Evolutionary conservation across 2,797 vertebrate species (phyloP), one percentile per base, ranked within the genome.

Genomic region (Emys orbicularis): DNA sequence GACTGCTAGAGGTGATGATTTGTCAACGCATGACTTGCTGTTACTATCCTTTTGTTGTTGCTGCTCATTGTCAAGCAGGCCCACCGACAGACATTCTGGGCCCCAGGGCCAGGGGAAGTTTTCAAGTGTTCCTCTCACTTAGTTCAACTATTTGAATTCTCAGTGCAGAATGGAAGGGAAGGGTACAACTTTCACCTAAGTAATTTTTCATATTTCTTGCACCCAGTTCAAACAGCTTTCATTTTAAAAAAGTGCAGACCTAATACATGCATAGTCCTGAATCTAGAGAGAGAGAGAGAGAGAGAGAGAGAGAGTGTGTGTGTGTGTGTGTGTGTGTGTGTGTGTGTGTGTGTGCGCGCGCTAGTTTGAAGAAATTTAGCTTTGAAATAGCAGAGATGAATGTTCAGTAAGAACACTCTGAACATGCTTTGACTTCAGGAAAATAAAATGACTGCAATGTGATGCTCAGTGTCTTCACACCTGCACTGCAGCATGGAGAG

Each of bases 271-370:
- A 0, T 13, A 52, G 29, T 41, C 3, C 12, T 65, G 21, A 23
- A 41, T 37, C 9, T 23, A 65, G 65, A 12, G n/a, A 8, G n/a
- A n/a, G n/a, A n/a, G n/a, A n/a, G n/a, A n/a, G n/a, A n/a, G n/a
- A n/a, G n/a, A n/a, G n/a, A n/a, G n/a, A n/a, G n/a, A n/a, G n/a
- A n/a, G n/a, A n/a, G 59, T 50, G 15, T 16, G 59, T 12, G 25
- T 11, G 8, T 0, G 4, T 49, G 12, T 16, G 0, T 12, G 3
- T 3, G 0, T n/a, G n/a, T n/a, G 59, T 50, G 15, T 16, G 59
- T 12, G 25, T 11, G 8, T 0, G 4, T 49, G 12, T 16, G 0
- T 12, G 3, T 3, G 0, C 5, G n/a, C n/a, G 8, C 80, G 23
- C 56, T 79, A 41, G 4, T 47, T n/a, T 56, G 53, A 68, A 37